Evolutionary conservation across 2,888 invertebrate genomes (phyloP).

Genomic region (Escarpia spicata): DNA sequence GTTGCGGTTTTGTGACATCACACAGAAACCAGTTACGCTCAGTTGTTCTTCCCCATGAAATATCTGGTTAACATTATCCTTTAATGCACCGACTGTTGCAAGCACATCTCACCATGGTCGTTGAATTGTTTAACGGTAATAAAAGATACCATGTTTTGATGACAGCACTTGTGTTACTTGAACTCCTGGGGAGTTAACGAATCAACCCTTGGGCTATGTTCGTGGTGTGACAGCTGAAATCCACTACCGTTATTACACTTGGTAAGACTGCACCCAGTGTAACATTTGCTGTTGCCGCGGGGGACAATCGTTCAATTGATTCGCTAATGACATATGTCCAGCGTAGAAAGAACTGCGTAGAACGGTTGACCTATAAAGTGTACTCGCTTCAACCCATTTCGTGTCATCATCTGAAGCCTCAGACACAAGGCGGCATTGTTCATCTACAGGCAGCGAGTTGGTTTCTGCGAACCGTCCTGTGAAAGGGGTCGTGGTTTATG

Average conservation of each 20-base stretch:
- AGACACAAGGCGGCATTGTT: not conserved
- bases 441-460: not conserved
- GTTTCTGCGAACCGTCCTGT: not conserved
- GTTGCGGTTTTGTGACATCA: not conserved
- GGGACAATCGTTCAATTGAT: not conserved
- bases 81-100: not conserved
- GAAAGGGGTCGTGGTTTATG: not conserved
- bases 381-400: not conserved
- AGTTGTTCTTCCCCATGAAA: not conserved
- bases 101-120: not conserved
- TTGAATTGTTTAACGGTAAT: not conserved
- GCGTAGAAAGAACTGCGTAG: not conserved
- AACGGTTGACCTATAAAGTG: not conserved
- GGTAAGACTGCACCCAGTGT: not conserved
- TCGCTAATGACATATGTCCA: not conserved
- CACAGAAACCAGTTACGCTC: not conserved
- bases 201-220: not conserved
- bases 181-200: not conserved
- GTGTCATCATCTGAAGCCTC: not conserved
- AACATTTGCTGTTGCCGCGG: not conserved
- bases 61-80: not conserved
- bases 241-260: not conserved
- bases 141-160: not conserved
- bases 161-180: not conserved
- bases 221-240: not conserved